These are phyloP conservation scores for Amiota minor DNA, from an alignment of 2,888 invertebrate genomes.

Conservation along the genomic window DNA sequence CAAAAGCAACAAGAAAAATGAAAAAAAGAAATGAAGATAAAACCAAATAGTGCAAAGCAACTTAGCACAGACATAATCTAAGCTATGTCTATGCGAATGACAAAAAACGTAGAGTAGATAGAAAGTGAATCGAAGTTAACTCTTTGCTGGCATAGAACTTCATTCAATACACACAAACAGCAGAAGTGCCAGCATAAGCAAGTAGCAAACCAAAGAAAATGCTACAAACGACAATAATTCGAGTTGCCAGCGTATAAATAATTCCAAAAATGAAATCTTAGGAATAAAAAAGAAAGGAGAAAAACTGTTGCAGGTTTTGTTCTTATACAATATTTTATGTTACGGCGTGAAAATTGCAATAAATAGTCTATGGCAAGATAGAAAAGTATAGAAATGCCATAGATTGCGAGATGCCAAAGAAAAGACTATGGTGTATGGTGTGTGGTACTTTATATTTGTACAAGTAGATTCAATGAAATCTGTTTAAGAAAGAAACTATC, in stretches of 20 bases:
- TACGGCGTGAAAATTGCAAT: conserved; percentile 18
- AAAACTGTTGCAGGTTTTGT: conserved; percentile 23
- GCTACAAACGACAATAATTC: neutral
- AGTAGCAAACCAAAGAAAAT: neutral
- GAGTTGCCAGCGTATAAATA: neutral
- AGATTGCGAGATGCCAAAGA: conserved; percentile 4
- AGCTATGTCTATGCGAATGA: neutral
- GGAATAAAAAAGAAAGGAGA: conserved; percentile 7
- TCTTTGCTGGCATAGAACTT: neutral
- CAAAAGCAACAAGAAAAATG: conserved; percentile 25
- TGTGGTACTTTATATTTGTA: no score
- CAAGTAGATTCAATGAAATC: no score
- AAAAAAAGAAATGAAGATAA: neutral
- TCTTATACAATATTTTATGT: conserved; percentile 6
- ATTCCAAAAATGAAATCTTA: neutral
- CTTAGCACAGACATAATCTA: conserved; percentile 20
- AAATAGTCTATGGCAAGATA: conserved; percentile 18
- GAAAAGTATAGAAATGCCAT: neutral
- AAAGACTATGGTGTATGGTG: neutral
- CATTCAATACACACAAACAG: neutral
- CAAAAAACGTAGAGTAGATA: conserved; percentile 28
- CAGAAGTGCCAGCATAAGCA: neutral
- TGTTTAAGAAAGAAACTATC: no score
- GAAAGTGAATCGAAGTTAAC: conserved; percentile 23
- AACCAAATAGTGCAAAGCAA: conserved; percentile 23